These are phyloP conservation scores for Cheilosia pagana DNA, from an alignment of 2,888 invertebrate genomes.

Conservation along the genomic window DNA sequence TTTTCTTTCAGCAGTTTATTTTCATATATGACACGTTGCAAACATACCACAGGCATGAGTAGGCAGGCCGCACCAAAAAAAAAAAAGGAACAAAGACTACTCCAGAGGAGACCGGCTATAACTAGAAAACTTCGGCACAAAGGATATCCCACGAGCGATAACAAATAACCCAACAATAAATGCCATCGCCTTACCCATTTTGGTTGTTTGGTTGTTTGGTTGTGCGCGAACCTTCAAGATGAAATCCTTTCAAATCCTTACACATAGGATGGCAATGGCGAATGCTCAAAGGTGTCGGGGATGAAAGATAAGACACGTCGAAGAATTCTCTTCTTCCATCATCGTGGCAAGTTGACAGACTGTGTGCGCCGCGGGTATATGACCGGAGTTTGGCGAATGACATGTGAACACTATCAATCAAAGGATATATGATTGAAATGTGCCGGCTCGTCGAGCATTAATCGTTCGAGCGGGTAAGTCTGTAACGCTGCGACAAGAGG, in stretches of 20 bases:
- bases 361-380: background rate
- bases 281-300: constrained; percentile 66
- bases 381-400: constrained; percentile 11
- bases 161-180: constrained; percentile 70
- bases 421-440: constrained; percentile 72
- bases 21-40: constrained; percentile 16
- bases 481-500: constrained; percentile 24
- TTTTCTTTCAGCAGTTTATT: background rate
- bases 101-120: constrained; percentile 30
- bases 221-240: constrained; percentile 39
- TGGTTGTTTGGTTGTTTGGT: background rate
- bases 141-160: constrained; percentile 60
- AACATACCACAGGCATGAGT: constrained; percentile 6
- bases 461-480: constrained; percentile 27
- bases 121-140: constrained; percentile 40
- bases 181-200: constrained; percentile 24
- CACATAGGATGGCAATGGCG: constrained; percentile 30
- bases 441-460: constrained; percentile 54
- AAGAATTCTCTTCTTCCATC: constrained; percentile 46
- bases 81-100: constrained; percentile 7
- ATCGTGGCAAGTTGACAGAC: constrained; percentile 3
- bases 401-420: constrained; percentile 71
- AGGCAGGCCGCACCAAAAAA: constrained; percentile 13
- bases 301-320: constrained; percentile 70
- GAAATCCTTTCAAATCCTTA: constrained; percentile 64